These are phyloP conservation scores for Cromileptes altivelis DNA, from an alignment of 2,113 vertebrate genomes.

Conservation along the genomic window DNA sequence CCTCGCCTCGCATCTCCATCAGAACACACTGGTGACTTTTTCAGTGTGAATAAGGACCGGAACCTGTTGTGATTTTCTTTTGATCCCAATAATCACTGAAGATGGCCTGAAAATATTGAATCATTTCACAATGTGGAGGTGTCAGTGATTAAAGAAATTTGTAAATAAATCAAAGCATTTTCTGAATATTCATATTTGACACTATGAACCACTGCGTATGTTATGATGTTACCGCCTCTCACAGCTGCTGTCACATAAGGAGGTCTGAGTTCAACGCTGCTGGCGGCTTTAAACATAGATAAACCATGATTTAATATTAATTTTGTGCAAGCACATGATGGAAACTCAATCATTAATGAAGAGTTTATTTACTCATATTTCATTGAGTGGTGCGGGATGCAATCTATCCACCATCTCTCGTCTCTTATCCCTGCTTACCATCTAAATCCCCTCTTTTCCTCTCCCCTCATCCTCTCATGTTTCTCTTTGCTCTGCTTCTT, in stretches of 20 bases:
- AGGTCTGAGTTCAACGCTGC: not conserved
- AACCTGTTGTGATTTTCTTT: not conserved
- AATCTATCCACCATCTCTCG: conserved; percentile 47
- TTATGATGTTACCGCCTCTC: not conserved
- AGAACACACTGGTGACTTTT: not conserved
- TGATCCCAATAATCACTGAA: not conserved
- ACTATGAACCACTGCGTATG: not conserved
- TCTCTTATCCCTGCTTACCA: conserved; percentile 64
- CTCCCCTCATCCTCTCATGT: conserved; percentile 33
- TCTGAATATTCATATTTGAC: not conserved
- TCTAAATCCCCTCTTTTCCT: conserved; percentile 55
- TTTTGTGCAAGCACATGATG: conserved; percentile 14
- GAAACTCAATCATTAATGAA: conserved; percentile 53
- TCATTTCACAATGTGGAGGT: not conserved
- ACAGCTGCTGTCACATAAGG: not conserved
- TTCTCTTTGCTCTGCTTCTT: conserved; percentile 34
- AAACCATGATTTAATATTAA: conserved; percentile 25
- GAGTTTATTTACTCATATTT: conserved; percentile 59
- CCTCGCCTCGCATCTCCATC: not conserved
- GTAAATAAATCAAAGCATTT: not conserved
- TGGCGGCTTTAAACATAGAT: conserved; percentile 30
- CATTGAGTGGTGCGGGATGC: conserved; percentile 33
- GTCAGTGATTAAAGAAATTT: not conserved
- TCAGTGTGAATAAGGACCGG: not conserved
- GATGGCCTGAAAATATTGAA: not conserved